These are phyloP conservation scores for Pseudochirops cupreus DNA, from an alignment of 2,797 vertebrate genomes.

Conservation along the genomic window DNA sequence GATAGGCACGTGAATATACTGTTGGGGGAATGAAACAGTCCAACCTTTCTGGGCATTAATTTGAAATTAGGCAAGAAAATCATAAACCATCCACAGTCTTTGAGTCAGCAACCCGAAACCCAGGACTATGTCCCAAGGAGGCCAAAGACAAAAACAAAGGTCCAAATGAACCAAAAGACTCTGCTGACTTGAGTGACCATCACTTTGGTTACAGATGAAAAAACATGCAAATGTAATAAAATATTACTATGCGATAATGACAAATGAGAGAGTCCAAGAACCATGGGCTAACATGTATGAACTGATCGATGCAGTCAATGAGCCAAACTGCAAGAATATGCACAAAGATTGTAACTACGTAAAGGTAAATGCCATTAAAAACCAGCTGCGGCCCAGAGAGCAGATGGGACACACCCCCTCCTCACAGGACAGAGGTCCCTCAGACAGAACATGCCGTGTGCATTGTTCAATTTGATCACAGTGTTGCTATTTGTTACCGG, in stretches of 20 bases:
- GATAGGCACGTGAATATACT: background rate
- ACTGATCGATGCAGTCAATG: background rate
- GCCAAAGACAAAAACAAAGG: background rate
- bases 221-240: background rate
- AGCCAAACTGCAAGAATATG: background rate
- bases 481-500: background rate
- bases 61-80: background rate
- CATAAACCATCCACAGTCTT: background rate
- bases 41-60: background rate
- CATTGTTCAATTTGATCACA: background rate
- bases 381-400: background rate
- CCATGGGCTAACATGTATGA: background rate
- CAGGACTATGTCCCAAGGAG: background rate
- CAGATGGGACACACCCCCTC: background rate
- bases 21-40: background rate
- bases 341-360: background rate
- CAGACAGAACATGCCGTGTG: background rate
- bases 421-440: background rate
- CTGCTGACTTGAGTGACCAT: background rate
- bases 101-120: background rate
- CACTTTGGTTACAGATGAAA: background rate
- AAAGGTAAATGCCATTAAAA: background rate
- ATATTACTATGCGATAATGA: background rate
- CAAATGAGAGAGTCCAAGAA: background rate
- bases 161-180: background rate